Percentiles rank a stretch among this genome's conserved stretches.
These are phyloP conservation scores for Sclerodermus sp. DNA, from an alignment of 2,888 invertebrate genomes.

Conservation along the genomic window DNA sequence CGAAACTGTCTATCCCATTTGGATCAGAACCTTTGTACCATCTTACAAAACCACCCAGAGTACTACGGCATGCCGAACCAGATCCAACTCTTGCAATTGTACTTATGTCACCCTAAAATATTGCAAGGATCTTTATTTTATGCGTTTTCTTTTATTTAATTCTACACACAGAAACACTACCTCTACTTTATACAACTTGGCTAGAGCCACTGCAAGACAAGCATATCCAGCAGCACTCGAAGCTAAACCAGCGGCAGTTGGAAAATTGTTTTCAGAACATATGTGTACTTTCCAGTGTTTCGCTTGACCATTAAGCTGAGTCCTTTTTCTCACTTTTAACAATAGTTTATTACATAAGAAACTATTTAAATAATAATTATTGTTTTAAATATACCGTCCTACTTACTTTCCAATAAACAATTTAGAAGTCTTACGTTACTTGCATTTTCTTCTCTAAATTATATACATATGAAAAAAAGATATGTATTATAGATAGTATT, in stretches of 20 bases:
- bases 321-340: constrained; percentile 60
- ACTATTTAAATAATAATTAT: not conserved
- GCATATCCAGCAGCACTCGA: constrained; percentile 99
- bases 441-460: constrained; percentile 71
- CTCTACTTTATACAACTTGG: constrained; percentile 72
- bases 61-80: constrained; percentile 95
- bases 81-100: constrained; percentile 83
- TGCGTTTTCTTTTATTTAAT: no score
- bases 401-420: constrained; percentile 73
- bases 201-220: constrained; percentile 72
- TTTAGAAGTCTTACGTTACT: constrained; percentile 73
- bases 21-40: constrained; percentile 77
- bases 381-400: not conserved
- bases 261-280: constrained; percentile 94
- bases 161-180: constrained; percentile 54
- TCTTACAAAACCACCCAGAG: constrained; percentile 91
- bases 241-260: constrained; percentile 96
- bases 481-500: not conserved
- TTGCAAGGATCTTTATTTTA: no score
- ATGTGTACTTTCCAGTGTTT: constrained; percentile 76
- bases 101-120: constrained; percentile 68
- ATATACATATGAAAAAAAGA: constrained; percentile 46
- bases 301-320: constrained; percentile 55
- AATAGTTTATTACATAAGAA: constrained; percentile 2
- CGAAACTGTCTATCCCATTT: constrained; percentile 76